phyloP scores from a whole-genome alignment of 2,888 invertebrate species.

The Drosophila subsilvestris region DNA sequence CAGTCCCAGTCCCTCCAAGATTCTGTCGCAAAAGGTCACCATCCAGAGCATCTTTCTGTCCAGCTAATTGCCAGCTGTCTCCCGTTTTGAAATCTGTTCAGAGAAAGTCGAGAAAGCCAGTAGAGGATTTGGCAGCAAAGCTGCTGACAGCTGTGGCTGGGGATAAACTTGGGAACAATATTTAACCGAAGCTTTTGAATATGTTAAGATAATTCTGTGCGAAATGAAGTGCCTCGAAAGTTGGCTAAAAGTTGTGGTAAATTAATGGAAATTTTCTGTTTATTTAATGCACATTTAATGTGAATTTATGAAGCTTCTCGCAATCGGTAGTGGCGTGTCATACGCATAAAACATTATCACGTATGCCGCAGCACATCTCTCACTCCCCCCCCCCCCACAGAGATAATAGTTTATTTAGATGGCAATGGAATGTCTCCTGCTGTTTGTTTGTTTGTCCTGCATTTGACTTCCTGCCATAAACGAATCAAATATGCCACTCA shows the following conservation, averaged over 20 bases:
- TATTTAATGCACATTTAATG: background rate
- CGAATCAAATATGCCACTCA: constrained; percentile 69
- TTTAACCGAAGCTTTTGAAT: constrained; percentile 1
- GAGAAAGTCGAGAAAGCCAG: background rate
- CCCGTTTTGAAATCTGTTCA: constrained; percentile 45
- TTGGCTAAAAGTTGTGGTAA: background rate
- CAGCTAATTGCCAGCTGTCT: constrained; percentile 54
- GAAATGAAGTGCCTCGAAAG: constrained; percentile 6
- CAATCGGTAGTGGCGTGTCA: no score
- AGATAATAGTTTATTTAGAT: constrained; percentile 22
- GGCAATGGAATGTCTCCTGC: background rate
- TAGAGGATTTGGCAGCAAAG: constrained; percentile 2
- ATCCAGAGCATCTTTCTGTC: constrained; percentile 4
- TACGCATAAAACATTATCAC: background rate
- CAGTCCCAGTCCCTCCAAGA: constrained; percentile 2
- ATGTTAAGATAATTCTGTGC: background rate
- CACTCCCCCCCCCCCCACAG: no score
- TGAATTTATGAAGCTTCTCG: background rate
- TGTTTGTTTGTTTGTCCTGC: constrained; percentile 9
- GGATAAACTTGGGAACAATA: background rate
- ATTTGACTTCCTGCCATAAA: constrained; percentile 15
- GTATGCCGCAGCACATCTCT: constrained; percentile 2
- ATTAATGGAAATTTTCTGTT: background rate
- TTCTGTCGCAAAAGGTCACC: constrained; percentile 28
- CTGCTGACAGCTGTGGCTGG: constrained; percentile 10